Evolutionary conservation across 1,140 invertebrate genomes (phyloP), one percentile per base, ranked within the genome.

Genomic region (Eubasilissa regina): DNA sequence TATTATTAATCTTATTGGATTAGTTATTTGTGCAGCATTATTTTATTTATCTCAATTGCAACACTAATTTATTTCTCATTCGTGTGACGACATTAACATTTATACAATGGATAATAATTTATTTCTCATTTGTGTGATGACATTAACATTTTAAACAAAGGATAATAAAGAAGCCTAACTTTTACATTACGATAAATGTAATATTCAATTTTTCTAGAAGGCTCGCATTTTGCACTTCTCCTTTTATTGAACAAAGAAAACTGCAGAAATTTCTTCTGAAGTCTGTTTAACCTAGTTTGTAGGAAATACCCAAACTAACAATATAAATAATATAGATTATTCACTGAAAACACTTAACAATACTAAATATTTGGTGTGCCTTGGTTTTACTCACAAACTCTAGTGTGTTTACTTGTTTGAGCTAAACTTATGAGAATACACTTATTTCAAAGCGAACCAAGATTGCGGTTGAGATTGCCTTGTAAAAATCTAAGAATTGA

Each of bases 281-380:
- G 15, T 25, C 66, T 51, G 66, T 47, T 35, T 47, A 51, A 51
- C 19, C 47, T 68, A 68, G 43, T 21, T 51, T 47, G 15, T 68
- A 47, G 64, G 60, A 64, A 35, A 35, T 35, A 58, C 55, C 60
- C 60, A 7, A 25, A 35, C 35, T 75, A 75, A 75, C 43, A 62
- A 60, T 25, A 60, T 44, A 45, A 53, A 43, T 58, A 75, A 75
- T 53, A 75, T 60, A 76, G 74, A 15, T 25, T 64, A 68, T 51
- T 64, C 45, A 43, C 11, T 15, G 43, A 66, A 11, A 77, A 48
- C 44, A 73, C 25, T 55, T 56, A 78, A 56, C 58, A 60, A 55
- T 75, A 75, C 78, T 78, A 75, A 80, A 62, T 77, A 70, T 70
- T 60, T 80, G n/a, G 70, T 72, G 78, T 80, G 75, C 79, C 79